These are phyloP conservation scores for Labia minor DNA, from an alignment of 2,888 invertebrate genomes.

Conservation along the genomic window DNA sequence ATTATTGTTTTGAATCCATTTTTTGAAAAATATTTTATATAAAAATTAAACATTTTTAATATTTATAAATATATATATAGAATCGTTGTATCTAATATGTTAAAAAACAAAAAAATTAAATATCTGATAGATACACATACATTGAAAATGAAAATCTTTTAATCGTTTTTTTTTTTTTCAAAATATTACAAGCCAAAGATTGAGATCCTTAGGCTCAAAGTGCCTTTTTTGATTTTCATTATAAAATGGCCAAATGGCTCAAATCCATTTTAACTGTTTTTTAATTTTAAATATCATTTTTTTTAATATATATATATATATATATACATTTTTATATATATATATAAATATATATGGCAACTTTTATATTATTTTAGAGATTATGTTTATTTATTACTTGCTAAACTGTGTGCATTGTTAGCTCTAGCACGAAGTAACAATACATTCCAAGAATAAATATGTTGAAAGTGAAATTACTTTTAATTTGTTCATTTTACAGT, in stretches of 20 bases:
- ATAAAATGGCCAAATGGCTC: slow-evolving; percentile 15
- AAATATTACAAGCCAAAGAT: background rate
- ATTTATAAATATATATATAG: background rate
- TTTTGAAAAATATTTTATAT: background rate
- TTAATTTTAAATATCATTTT: background rate
- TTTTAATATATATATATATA: too few relatives aligned
- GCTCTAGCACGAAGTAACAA: background rate
- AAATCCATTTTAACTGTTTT: background rate
- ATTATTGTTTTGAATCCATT: too few relatives aligned
- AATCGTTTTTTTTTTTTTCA: background rate
- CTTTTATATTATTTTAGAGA: background rate
- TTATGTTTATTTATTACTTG: background rate
- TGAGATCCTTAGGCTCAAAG: slow-evolving; percentile 19
- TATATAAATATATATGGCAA: too few relatives aligned
- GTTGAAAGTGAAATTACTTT: too few relatives aligned
- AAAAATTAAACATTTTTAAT: background rate
- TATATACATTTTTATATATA: too few relatives aligned
- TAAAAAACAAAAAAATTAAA: background rate
- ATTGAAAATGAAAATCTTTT: background rate
- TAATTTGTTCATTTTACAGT: too few relatives aligned
- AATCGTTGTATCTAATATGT: background rate
- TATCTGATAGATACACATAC: background rate
- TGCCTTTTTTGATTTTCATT: slow-evolving; percentile 20
- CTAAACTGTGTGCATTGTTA: background rate
- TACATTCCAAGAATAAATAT: too few relatives aligned